These are phyloP conservation scores for Leptinotarsa defecta DNA, from an alignment of 1,140 invertebrate species.

Conservation along the genomic window DNA sequence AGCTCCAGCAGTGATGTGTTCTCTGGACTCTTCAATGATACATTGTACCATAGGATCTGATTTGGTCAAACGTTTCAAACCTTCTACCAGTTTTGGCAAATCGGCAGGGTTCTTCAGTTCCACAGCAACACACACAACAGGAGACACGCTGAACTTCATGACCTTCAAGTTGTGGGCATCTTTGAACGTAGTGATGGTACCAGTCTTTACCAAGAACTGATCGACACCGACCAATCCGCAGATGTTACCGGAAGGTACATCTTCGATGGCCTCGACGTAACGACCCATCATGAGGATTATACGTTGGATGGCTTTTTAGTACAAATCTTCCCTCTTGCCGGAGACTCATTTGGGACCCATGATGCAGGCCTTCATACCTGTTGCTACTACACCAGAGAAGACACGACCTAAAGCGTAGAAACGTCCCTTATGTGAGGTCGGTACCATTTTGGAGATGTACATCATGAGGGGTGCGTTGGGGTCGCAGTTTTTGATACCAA, in stretches of 20 bases:
- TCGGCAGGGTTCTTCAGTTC: slow-evolving; percentile 99
- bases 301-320: slow-evolving; percentile 98
- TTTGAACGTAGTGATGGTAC: slow-evolving; percentile 98
- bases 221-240: slow-evolving; percentile 99
- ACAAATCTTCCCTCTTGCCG: slow-evolving; percentile 99
- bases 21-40: slow-evolving; percentile 99
- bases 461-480: slow-evolving; percentile 98
- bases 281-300: slow-evolving; percentile 99
- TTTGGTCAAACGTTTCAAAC: slow-evolving; percentile 96
- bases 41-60: slow-evolving; percentile 99
- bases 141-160: slow-evolving; percentile 99
- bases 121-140: slow-evolving; percentile 98
- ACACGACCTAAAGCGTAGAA: slow-evolving; percentile 99
- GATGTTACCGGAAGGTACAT: slow-evolving; percentile 99
- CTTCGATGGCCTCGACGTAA: slow-evolving; percentile 98
- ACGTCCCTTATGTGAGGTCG: slow-evolving; percentile 98
- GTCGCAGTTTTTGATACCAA: slow-evolving; percentile 89
- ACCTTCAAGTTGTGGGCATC: slow-evolving; percentile 99
- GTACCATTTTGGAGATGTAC: slow-evolving; percentile 99
- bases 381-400: slow-evolving; percentile 94
- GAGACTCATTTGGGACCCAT: slow-evolving; percentile 98
- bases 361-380: slow-evolving; percentile 95
- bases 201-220: slow-evolving; percentile 99
- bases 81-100: slow-evolving; percentile 98
- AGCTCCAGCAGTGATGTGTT: slow-evolving; percentile 99